Conservation (phyloP, 2,113 vertebrate species). For the Myxocyprinus asiaticus region DNA sequence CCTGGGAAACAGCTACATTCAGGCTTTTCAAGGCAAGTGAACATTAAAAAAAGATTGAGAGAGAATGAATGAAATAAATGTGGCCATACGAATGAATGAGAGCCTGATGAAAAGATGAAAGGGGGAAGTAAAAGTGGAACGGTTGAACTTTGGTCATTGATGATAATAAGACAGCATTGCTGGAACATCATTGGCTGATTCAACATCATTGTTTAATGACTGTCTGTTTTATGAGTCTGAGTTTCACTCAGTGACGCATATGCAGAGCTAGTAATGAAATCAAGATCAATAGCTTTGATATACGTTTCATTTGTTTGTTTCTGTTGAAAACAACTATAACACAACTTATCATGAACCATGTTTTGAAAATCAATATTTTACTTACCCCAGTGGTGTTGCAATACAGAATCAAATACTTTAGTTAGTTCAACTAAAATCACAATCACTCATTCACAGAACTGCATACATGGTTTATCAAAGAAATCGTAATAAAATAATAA, state of each 20-base stretch:
- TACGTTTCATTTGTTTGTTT: too few species aligned
- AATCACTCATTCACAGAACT: background rate
- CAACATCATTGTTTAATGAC: slow-evolving; percentile 15
- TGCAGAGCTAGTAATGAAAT: background rate
- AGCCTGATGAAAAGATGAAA: too few species aligned
- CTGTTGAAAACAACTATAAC: background rate
- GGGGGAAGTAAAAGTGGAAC: background rate
- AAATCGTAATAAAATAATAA: background rate
- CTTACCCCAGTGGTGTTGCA: background rate
- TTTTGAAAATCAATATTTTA: background rate
- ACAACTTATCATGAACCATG: background rate
- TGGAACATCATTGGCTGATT: slow-evolving; percentile 9
- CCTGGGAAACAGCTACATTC: slow-evolving; percentile 88
- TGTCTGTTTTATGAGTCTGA: slow-evolving; percentile 19
- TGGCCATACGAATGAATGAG: too few species aligned
- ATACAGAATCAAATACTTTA: background rate
- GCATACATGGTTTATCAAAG: background rate
- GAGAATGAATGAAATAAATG: background rate
- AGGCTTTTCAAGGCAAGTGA: slow-evolving; percentile 86
- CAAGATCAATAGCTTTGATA: too few species aligned
- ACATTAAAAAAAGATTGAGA: background rate
- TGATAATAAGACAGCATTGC: background rate
- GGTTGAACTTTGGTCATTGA: slow-evolving; percentile 40
- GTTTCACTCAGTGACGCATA: background rate
- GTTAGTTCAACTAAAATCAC: background rate